A percentile compares a stretch with the other conserved stretches of the same genome.
phyloP scores from a whole-genome alignment of 2,113 vertebrate genomes.

The Onychorhynchus coronatus region DNA sequence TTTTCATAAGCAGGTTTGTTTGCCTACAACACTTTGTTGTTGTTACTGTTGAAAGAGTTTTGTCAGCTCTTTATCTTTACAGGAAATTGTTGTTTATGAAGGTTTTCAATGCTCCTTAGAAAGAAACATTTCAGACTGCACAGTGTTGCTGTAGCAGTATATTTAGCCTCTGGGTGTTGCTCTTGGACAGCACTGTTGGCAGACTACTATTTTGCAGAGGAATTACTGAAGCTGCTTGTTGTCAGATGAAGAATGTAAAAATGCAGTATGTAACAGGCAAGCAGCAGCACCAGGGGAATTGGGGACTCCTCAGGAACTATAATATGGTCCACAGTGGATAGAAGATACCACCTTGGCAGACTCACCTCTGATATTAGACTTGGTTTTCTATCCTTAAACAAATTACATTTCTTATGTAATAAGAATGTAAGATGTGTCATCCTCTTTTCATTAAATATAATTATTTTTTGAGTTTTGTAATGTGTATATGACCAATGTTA shows the following conservation, averaged over 20 bases:
- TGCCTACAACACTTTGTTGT: background rate
- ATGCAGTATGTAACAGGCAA: background rate
- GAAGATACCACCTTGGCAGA: background rate
- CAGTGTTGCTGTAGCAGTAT: slow-evolving; percentile 20
- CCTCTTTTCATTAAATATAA: background rate
- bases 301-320: background rate
- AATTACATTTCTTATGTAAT: background rate
- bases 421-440: background rate
- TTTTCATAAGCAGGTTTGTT: background rate
- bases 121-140: background rate
- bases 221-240: background rate
- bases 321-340: background rate
- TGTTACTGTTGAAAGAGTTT: background rate
- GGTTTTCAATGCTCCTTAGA: background rate
- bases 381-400: background rate
- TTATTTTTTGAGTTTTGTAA: background rate
- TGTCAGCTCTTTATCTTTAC: background rate
- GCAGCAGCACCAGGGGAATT: background rate
- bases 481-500: background rate
- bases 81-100: background rate
- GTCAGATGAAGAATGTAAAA: background rate
- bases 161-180: slow-evolving; percentile 70
- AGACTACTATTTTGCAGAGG: background rate
- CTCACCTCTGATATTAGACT: background rate
- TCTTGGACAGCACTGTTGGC: background rate